Conservation (phyloP, 2,113 vertebrate genomes). For the Poecile atricapillus region DNA sequence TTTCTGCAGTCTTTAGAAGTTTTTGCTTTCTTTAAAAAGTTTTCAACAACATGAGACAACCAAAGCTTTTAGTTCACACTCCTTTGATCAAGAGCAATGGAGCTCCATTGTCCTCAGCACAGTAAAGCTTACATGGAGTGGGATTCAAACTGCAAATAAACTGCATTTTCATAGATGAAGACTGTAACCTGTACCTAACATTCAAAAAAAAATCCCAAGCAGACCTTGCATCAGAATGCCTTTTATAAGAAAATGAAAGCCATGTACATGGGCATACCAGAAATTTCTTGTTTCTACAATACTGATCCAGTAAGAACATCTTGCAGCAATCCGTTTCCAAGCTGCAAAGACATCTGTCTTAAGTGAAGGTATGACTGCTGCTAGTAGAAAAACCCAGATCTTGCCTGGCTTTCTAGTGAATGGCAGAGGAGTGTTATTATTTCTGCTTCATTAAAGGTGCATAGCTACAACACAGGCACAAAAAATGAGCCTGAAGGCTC, state of each 20-base stretch:
- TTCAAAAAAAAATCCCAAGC: not conserved
- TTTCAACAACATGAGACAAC: not conserved
- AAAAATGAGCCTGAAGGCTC: not conserved
- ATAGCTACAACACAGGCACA: not conserved
- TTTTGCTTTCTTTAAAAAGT: not conserved
- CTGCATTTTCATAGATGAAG: not conserved
- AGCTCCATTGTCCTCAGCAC: not conserved
- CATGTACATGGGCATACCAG: accelerated
- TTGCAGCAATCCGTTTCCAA: not conserved
- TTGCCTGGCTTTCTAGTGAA: not conserved
- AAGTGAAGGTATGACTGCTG: not conserved
- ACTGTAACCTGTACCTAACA: not conserved
- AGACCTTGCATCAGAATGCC: not conserved
- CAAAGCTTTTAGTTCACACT: not conserved
- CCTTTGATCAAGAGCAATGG: not conserved
- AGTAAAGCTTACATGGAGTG: not conserved
- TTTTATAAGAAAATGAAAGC: not conserved
- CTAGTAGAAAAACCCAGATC: not conserved
- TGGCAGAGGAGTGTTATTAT: not conserved
- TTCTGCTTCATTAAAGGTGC: not conserved
- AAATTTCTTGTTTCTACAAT: not conserved
- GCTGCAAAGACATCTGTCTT: not conserved
- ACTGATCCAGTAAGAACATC: not conserved
- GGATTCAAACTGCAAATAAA: not conserved
- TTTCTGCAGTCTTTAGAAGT: not conserved